A percentile compares a stretch with the other conserved stretches of the same genome.
Conservation (phyloP, 2,888 invertebrate genomes). For the Sinohyriopsis cumingii region DNA sequence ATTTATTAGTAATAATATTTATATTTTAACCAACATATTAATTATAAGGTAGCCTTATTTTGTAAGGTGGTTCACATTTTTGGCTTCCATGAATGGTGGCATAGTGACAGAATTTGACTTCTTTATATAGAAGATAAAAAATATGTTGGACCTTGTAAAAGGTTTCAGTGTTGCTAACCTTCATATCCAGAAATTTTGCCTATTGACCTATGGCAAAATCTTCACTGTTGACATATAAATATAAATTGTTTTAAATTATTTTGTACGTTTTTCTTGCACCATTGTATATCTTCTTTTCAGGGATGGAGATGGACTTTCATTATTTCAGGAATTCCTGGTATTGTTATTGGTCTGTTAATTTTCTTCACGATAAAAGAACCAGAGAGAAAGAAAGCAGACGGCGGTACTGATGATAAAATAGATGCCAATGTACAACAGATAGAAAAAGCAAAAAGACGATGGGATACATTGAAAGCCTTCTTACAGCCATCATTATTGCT, state of each 20-base stretch:
- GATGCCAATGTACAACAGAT: constrained; percentile 6
- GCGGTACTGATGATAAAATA: neutral
- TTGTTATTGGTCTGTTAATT: constrained; percentile 66
- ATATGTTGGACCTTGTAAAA: too few relatives aligned
- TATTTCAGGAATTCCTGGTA: constrained; percentile 71
- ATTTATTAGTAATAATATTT: too few relatives aligned
- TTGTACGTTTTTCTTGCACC: neutral
- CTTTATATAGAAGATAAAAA: too few relatives aligned
- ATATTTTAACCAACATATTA: too few relatives aligned
- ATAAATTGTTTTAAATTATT: too few relatives aligned
- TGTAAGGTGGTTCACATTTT: too few relatives aligned
- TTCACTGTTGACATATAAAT: too few relatives aligned
- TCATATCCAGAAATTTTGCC: too few relatives aligned
- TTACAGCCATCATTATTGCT: constrained; percentile 66
- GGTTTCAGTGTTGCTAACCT: neutral
- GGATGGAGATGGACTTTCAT: constrained; percentile 73
- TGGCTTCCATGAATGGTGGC: too few relatives aligned
- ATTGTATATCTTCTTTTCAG: constrained; percentile 44
- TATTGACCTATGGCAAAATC: too few relatives aligned
- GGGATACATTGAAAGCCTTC: constrained; percentile 51
- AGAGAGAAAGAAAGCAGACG: constrained; percentile 33
- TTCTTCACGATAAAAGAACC: constrained; percentile 70
- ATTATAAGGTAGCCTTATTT: too few relatives aligned
- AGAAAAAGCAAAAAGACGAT: constrained; percentile 8
- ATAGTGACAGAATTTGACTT: too few relatives aligned